phyloP scores from a whole-genome alignment of 2,113 vertebrate species.

The Thymallus thymallus region DNA sequence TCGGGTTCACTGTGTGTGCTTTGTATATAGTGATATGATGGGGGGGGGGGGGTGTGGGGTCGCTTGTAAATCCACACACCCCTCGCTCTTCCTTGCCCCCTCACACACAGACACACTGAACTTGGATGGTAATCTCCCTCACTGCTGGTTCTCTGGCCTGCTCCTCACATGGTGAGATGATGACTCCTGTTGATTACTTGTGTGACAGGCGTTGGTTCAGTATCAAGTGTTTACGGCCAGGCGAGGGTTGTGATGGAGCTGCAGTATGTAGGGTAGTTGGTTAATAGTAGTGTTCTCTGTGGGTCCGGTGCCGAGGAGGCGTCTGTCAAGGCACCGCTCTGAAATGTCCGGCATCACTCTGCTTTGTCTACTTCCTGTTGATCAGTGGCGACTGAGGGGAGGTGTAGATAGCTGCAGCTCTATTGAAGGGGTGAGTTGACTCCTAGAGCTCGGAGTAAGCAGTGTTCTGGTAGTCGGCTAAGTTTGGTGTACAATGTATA shows the following conservation, averaged over 20 bases:
- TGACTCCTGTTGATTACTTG: slow-evolving; percentile 1
- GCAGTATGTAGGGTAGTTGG: not conserved
- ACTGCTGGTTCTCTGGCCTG: slow-evolving; percentile 3
- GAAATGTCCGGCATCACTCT: slow-evolving; percentile 46
- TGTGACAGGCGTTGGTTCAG: not conserved
- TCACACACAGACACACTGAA: slow-evolving; percentile 10
- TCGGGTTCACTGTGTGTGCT: slow-evolving; percentile 11
- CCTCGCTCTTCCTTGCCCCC: slow-evolving; percentile 37
- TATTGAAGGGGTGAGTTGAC: slow-evolving; percentile 25
- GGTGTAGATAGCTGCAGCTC: slow-evolving; percentile 14
- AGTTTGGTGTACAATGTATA: not conserved
- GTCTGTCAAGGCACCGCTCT: slow-evolving; percentile 24
- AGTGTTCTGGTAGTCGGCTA: not conserved
- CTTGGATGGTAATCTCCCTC: slow-evolving; percentile 22
- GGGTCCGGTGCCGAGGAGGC: not conserved
- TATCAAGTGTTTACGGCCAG: not conserved
- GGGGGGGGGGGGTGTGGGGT: slow-evolving; percentile 28
- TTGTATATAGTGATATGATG: slow-evolving; percentile 26
- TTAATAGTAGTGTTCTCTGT: not conserved
- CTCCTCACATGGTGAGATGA: not conserved
- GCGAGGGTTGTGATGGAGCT: not conserved
- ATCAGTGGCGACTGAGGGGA: slow-evolving; percentile 32
- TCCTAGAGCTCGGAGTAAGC: not conserved
- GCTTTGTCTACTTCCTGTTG: slow-evolving; percentile 60
- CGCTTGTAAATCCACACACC: slow-evolving; percentile 34